These are phyloP conservation scores for Drosophila demipolita DNA, from an alignment of 2,888 invertebrate genomes.

Conservation along the genomic window DNA sequence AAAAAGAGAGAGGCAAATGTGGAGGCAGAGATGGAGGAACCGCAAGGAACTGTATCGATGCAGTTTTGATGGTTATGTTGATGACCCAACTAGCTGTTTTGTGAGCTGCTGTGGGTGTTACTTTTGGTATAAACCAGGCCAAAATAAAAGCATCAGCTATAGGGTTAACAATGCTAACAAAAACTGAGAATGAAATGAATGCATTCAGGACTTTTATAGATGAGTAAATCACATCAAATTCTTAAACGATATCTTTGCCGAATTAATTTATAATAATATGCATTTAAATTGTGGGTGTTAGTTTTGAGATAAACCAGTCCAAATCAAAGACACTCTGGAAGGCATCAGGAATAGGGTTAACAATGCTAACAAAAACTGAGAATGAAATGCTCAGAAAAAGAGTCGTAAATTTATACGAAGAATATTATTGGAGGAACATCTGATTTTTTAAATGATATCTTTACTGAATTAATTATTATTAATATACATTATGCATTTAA, in stretches of 20 bases:
- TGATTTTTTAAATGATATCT: too few relatives aligned
- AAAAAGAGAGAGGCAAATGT: not conserved
- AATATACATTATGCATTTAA: too few relatives aligned
- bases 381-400: too few relatives aligned
- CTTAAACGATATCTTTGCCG: not conserved
- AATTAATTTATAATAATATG: not conserved
- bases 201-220: not conserved
- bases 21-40: slow-evolving; percentile 2
- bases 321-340: too few relatives aligned
- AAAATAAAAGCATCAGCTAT: slow-evolving; percentile 1
- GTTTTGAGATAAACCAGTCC: too few relatives aligned
- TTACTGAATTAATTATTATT: too few relatives aligned
- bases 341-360: too few relatives aligned
- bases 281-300: not conserved
- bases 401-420: too few relatives aligned
- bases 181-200: not conserved
- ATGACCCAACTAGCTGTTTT: slow-evolving; percentile 7
- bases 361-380: too few relatives aligned
- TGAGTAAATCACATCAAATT: not conserved
- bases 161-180: not conserved
- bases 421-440: too few relatives aligned
- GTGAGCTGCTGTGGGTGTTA: slow-evolving; percentile 7
- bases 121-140: slow-evolving; percentile 2
- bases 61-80: slow-evolving; percentile 29
- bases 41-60: slow-evolving; percentile 28